phyloP scores from a whole-genome alignment of 1,140 invertebrate species.

The Paracyclopina nana region DNA sequence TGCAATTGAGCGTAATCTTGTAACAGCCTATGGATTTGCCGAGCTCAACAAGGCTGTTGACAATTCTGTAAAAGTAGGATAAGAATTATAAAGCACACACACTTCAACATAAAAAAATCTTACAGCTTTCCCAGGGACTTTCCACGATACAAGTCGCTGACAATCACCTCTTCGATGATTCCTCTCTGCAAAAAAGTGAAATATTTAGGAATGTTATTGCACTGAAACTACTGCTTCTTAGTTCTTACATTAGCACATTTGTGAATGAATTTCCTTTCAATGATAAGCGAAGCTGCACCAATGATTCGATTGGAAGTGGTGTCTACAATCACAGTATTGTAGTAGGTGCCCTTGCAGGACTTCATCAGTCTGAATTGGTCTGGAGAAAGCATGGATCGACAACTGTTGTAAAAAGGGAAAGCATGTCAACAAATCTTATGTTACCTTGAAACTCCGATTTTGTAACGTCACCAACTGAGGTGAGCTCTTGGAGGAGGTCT shows the following conservation, averaged over 20 bases:
- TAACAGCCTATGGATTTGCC: constrained; percentile 65
- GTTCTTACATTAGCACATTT: constrained; percentile 46
- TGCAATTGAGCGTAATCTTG: constrained; percentile 86
- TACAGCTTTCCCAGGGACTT: constrained; percentile 77
- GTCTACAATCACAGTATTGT: constrained; percentile 79
- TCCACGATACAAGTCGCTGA: constrained; percentile 64
- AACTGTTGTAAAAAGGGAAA: background rate
- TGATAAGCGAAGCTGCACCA: constrained; percentile 63
- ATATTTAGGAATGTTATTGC: background rate
- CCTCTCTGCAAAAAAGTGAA: constrained; percentile 43
- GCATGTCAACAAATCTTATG: constrained; percentile 15
- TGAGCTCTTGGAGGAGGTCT: constrained; percentile 56
- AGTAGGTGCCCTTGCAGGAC: constrained; percentile 41
- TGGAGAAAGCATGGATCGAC: constrained; percentile 28
- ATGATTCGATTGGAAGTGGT: constrained; percentile 43
- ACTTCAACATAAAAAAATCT: constrained; percentile 26
- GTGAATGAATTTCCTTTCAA: constrained; percentile 81
- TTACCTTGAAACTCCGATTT: constrained; percentile 57
- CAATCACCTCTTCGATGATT: constrained; percentile 84
- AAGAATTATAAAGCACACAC: background rate
- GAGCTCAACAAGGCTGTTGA: constrained; percentile 48
- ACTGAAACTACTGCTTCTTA: background rate
- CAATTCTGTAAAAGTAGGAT: constrained; percentile 37
- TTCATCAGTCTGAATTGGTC: constrained; percentile 66
- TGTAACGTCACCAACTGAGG: constrained; percentile 55